Conservation (phyloP, 2,797 vertebrate species). For the Gymnodraco acuticeps region DNA sequence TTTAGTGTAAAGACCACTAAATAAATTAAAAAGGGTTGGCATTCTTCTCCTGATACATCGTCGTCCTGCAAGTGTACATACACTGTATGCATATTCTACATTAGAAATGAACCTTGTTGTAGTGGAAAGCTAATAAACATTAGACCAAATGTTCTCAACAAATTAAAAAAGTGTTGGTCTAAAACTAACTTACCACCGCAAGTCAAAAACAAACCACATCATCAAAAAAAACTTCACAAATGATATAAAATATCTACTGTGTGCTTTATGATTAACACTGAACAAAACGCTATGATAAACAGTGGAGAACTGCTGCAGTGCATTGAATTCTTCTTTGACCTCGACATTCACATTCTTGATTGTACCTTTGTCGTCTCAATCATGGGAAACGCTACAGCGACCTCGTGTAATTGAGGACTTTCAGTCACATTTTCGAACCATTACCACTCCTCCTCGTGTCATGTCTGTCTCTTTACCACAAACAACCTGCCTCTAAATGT, state of each 20-base stretch:
- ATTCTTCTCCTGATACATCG: not conserved
- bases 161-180: not conserved
- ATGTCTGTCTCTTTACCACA: conserved; percentile 13
- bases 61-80: conserved; percentile 29
- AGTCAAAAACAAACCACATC: conserved; percentile 28
- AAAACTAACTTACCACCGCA: conserved; percentile 15
- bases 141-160: not conserved
- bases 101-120: conserved; percentile 15
- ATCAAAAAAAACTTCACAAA: conserved; percentile 22
- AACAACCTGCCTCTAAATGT: conserved; percentile 33
- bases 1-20: conserved; percentile 4
- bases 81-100: conserved; percentile 33
- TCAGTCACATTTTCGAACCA: conserved; percentile 7
- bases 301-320: conserved; percentile 59
- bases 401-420: conserved; percentile 2
- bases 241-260: conserved; percentile 35
- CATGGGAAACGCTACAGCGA: conserved; percentile 1
- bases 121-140: conserved; percentile 31
- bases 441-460: conserved; percentile 1
- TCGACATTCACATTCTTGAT: conserved; percentile 45
- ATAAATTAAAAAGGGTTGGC: not conserved
- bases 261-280: conserved; percentile 19
- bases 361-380: not conserved
- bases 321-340: conserved; percentile 32
- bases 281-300: conserved; percentile 36